Conservation (phyloP, 2,797 vertebrate species). For the Botia kubotai region DNA sequence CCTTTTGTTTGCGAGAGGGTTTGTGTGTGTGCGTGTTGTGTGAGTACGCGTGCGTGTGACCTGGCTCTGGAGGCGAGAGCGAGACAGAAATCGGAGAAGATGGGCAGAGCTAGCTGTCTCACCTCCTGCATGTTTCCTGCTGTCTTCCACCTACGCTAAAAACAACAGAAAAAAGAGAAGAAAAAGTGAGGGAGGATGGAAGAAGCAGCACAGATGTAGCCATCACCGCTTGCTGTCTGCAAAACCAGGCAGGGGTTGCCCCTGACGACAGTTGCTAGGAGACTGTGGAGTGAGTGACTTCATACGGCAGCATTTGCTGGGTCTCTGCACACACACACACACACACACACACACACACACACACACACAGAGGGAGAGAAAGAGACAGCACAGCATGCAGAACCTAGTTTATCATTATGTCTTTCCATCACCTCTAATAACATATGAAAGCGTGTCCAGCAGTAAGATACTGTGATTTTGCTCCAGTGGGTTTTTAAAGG, state of each 20-base stretch:
- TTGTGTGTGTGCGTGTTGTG: conserved; percentile 1
- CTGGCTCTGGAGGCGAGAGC: conserved; percentile 34
- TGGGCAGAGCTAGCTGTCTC: conserved; percentile 41
- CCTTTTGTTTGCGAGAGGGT: not conserved
- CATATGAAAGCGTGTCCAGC: conserved; percentile 1
- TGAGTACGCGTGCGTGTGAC: conserved; percentile 23
- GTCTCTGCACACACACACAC: conserved; percentile 8
- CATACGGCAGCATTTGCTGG: conserved; percentile 43
- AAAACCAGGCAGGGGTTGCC: conserved; percentile 60
- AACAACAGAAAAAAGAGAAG: conserved; percentile 22
- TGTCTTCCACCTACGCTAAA: conserved; percentile 40
- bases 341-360: not conserved
- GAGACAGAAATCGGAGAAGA: conserved; percentile 41
- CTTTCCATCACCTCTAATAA: conserved; percentile 13
- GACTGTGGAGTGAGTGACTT: conserved; percentile 58
- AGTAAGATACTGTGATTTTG: not conserved
- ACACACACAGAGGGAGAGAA: not conserved
- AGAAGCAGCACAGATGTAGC: conserved; percentile 54
- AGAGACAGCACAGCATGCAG: conserved; percentile 25
- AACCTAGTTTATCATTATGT: not conserved
- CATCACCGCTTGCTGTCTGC: conserved; percentile 54
- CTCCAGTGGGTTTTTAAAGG: not conserved
- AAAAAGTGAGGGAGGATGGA: conserved; percentile 6
- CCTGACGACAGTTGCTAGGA: conserved; percentile 62
- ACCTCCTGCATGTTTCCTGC: conserved; percentile 43